A percentile compares a stretch with the other conserved stretches of the same genome.
Conservation (phyloP, 2,888 invertebrate species). For the Stenolophus ochropezus region DNA sequence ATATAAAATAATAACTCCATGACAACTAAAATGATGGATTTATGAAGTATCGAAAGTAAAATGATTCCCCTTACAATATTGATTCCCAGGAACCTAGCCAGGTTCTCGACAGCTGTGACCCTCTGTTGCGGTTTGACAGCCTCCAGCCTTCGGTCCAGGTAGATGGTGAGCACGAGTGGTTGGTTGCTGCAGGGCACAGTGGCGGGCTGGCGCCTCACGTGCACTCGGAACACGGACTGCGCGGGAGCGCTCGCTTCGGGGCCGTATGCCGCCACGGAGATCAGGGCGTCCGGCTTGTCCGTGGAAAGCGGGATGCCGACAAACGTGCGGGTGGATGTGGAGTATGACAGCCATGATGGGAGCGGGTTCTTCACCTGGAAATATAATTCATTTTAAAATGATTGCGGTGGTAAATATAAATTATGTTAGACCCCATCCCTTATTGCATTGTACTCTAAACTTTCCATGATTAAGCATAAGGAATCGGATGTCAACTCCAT, state of each 20-base stretch:
- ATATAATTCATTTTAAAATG: no score
- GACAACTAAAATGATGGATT: no score
- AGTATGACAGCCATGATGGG: constrained; percentile 84
- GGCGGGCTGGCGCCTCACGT: constrained; percentile 72
- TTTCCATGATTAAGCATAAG: no score
- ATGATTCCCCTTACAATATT: constrained; percentile 76
- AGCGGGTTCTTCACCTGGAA: constrained; percentile 73
- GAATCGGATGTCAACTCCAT: no score
- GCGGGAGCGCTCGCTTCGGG: constrained; percentile 62
- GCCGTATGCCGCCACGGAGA: constrained; percentile 77
- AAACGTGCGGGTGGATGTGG: constrained; percentile 81
- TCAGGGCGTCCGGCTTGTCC: constrained; percentile 81
- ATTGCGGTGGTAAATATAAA: no score
- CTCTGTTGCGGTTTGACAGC: constrained; percentile 79
- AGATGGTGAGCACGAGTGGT: constrained; percentile 77
- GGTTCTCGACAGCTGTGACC: constrained; percentile 81
- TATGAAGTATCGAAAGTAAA: background rate
- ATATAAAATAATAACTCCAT: no score
- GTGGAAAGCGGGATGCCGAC: constrained; percentile 83
- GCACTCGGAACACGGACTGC: constrained; percentile 81
- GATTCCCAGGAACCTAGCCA: constrained; percentile 82
- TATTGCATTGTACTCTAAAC: no score
- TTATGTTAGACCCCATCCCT: no score
- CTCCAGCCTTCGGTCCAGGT: constrained; percentile 81
- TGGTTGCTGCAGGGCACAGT: constrained; percentile 41